Conservation (phyloP, 2,888 invertebrate genomes). For the Dynastes maya region DNA sequence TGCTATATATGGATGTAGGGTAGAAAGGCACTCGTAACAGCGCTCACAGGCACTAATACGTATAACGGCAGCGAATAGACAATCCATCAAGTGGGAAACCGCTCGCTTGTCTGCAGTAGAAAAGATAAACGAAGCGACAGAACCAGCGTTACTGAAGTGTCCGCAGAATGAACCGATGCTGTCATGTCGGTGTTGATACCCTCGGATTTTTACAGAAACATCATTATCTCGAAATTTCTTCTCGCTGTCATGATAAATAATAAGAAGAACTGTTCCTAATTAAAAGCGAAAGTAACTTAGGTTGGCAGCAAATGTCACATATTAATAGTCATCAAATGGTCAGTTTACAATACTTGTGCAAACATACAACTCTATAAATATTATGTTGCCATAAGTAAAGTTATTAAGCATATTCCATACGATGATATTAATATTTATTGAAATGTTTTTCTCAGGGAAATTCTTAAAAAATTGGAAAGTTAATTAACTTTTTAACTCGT, state of each 20-base stretch:
- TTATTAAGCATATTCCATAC: no score
- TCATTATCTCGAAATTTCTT: slow-evolving; percentile 1
- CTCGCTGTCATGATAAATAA: slow-evolving; percentile 1
- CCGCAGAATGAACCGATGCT: slow-evolving; percentile 14
- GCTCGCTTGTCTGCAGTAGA: slow-evolving; percentile 27
- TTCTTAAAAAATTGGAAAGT: no score
- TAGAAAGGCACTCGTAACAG: not conserved
- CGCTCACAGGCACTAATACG: slow-evolving; percentile 4
- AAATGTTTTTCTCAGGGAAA: no score
- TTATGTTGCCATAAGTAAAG: no score
- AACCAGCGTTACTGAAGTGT: slow-evolving; percentile 19
- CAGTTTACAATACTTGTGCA: no score
- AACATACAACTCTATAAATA: no score
- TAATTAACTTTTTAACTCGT: no score
- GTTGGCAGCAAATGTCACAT: no score
- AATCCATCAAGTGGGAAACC: slow-evolving; percentile 5
- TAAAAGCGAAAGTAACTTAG: no score
- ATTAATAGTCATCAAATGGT: no score
- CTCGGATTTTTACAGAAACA: not conserved
- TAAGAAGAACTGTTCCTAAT: no score
- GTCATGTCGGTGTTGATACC: slow-evolving; percentile 29
- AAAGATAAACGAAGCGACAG: slow-evolving; percentile 33
- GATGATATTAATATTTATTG: no score
- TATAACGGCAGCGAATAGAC: slow-evolving; percentile 24
- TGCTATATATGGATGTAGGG: not conserved